phyloP scores from a whole-genome alignment of 2,113 vertebrate genomes.

The Condylura cristata region DNA sequence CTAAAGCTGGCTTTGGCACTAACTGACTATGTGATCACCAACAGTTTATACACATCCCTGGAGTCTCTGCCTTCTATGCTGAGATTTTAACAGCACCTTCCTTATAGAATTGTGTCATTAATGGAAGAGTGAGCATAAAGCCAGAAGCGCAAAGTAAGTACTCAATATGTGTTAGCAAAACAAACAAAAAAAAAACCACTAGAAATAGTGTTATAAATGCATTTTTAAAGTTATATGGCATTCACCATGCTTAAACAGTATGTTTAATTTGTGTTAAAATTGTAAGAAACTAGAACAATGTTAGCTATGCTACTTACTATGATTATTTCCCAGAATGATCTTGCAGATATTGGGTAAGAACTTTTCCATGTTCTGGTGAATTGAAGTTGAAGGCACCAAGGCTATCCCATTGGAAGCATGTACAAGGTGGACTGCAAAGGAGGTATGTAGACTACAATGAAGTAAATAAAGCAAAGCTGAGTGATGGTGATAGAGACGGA shows the following conservation, averaged over 20 bases:
- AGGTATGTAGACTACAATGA: not conserved
- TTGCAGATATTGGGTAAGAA: not conserved
- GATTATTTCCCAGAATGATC: not conserved
- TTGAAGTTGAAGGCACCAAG: not conserved
- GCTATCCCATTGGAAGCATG: not conserved
- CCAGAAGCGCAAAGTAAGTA: not conserved
- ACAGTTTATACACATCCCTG: not conserved
- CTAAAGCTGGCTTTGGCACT: not conserved
- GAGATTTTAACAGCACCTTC: not conserved
- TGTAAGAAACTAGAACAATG: not conserved
- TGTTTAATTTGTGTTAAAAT: too few species aligned
- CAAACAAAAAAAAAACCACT: too few species aligned
- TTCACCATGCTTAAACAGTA: too few species aligned
- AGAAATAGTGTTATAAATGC: too few species aligned
- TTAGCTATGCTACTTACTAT: not conserved
- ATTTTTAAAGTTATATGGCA: too few species aligned
- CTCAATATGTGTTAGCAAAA: not conserved
- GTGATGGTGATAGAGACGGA: not conserved
- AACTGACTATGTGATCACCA: not conserved
- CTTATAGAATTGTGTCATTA: not conserved
- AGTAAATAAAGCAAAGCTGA: not conserved
- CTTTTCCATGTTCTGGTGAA: not conserved
- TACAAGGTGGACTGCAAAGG: not conserved
- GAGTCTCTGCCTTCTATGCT: slow-evolving; percentile 16
- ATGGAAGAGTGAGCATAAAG: not conserved